Evolutionary conservation across 2,113 vertebrate species (phyloP), one percentile per base, ranked within the genome.

Genomic region (Anolis carolinensis): DNA sequence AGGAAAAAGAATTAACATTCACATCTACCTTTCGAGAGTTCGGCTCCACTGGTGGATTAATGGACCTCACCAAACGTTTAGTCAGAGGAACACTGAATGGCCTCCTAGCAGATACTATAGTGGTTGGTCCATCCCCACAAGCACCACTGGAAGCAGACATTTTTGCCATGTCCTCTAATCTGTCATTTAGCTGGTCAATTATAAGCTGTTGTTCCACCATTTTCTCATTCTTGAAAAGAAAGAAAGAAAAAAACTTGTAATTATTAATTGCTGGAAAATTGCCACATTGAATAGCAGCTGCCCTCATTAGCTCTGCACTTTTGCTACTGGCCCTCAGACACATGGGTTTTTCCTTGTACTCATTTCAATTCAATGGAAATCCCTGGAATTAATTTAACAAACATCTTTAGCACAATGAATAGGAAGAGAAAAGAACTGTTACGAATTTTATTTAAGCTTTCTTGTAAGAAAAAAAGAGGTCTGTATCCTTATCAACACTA

Each of bases 141-240:
- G 76, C 74, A 81, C 84, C 89, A 32, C 89, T 91, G 23, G 83
- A 80, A 86, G 90, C 90, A 23, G 62, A 91, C 5, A 76, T 55
- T 91, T 95, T 90, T 63, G 84, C 85, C 89, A 92, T 83, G 48
- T 94, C 94, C 86, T 93, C 80, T 83, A 97, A 83, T 90, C 97
- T 93, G 80, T 95, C 81, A 85, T 94, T 96, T 87, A 98, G 96
- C 48, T 95, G 95, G 87, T 96, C 94, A 88, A 98, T 97, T 86
- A 97, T 85, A 86, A 98, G 95, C 90, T 97, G 97, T 88, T 98
- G 97, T 88, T 98, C 96, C 93, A 98, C 96, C 93, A 99, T 95
- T 92, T 97, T 97, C 90, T 98, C 97, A 83, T 94, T 97, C 98
- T 99, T 75, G 91, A 91, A 32, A 85, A 48, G n/a, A 34, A 30